These are phyloP conservation scores for Catharus bicknelli DNA, from an alignment of 2,113 vertebrate species.

Conservation along the genomic window DNA sequence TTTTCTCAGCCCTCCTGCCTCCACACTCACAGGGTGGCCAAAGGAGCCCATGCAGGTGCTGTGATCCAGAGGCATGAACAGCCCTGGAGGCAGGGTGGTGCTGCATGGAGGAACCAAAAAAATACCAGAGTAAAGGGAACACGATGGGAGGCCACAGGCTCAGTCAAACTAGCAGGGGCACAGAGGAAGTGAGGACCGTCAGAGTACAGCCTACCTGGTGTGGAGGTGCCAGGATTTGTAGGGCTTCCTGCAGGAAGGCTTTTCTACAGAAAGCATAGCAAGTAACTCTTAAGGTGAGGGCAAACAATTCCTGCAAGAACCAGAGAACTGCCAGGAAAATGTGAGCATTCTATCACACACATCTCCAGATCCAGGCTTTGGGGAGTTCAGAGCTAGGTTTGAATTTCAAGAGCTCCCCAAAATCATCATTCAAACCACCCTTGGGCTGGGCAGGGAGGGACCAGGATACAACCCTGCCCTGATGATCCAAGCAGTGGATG, in stretches of 20 bases:
- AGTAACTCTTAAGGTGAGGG: rapidly evolving
- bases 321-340: neutral
- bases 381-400: neutral
- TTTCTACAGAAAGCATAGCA: neutral
- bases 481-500: neutral
- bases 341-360: neutral
- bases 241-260: neutral
- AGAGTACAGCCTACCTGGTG: neutral
- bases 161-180: neutral
- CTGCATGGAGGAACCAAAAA: neutral
- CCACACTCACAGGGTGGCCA: neutral
- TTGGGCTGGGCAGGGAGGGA: neutral
- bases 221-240: neutral
- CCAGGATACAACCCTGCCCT: neutral
- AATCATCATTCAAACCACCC: neutral
- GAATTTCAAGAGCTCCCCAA: neutral
- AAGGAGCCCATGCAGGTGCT: neutral
- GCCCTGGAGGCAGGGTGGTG: neutral
- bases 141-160: neutral
- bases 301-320: neutral
- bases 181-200: rapidly evolving
- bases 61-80: neutral
- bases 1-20: neutral
- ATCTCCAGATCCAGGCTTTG: neutral
- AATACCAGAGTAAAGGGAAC: neutral